Evolutionary conservation across 1,140 invertebrate species (phyloP), one percentile per base, ranked within the genome.

Genomic region (Procambarus virginalis): DNA sequence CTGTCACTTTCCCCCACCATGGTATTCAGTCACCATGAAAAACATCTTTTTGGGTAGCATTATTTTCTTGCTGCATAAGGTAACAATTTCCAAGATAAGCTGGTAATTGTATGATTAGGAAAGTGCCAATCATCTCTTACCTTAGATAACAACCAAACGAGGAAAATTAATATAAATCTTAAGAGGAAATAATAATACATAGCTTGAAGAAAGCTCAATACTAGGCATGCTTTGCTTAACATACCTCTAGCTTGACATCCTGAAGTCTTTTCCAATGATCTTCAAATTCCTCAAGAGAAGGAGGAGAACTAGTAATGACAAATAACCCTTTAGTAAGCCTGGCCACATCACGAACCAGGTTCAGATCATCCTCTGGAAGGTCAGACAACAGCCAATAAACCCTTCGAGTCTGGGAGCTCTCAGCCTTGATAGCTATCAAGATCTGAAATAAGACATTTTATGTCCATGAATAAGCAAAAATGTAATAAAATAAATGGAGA

Each of bases 361-460:
- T 81, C 45, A 88, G 76, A 5, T 91, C 86, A 48, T 78, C 85
- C n/a, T 83, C 76, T 2, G 86, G 91, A 14, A 91, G 68, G 64
- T 91, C 91, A 58, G 85, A 87, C 22, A 91, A 34, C 58, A 91
- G 9, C 91, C 91, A 91, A 10, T 73, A 80, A 17, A 84, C 49
- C 14, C 73, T 64, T 8, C 91, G 91, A 14, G 81, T 84, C 17
- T 79, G 70, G 45, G 85, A 73, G 64, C 82, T 89, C n/a, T 87
- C 91, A 2, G 86, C 70, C 34, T 46, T 34, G 64, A 90, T 68
- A 8, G 91, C 76, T 60, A 68, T 10, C 55, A 91, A 81, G 79
- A 90, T 64, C 84, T 91, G 91, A 75, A 79, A n/a, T 12, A 83
- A 70, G 20, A 55, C 14, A 70, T 34, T 3, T 48, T 77, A n/a